These are phyloP conservation scores for Kuschelorhynchus macadamiae DNA, from an alignment of 2,888 invertebrate genomes.

Conservation along the genomic window DNA sequence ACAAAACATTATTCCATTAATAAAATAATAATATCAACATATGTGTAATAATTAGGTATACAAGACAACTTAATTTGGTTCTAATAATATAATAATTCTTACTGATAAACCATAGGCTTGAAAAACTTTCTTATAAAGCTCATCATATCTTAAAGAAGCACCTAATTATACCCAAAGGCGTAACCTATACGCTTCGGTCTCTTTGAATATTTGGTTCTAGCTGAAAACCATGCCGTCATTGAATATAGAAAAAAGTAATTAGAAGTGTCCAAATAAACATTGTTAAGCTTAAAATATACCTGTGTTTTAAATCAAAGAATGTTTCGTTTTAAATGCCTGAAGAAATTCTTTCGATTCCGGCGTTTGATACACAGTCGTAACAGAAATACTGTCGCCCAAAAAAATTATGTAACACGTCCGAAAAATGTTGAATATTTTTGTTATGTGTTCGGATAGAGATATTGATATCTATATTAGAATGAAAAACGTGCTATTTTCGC, in stretches of 20 bases:
- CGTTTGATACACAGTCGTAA: constrained; percentile 15
- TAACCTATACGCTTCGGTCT: constrained; percentile 1
- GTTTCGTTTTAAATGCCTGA: constrained; percentile 30
- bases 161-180: constrained; percentile 6
- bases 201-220: neutral
- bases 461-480: no score
- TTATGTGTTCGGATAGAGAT: neutral
- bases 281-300: constrained; percentile 23
- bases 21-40: no score
- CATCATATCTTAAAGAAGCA: constrained; percentile 13
- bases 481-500: no score
- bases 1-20: no score
- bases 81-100: no score
- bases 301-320: constrained; percentile 13
- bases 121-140: no score
- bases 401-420: neutral
- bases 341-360: constrained; percentile 34
- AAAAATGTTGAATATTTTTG: constrained; percentile 7
- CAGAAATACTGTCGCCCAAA: constrained; percentile 13
- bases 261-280: constrained; percentile 30
- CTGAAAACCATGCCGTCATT: neutral
- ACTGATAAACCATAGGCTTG: no score
- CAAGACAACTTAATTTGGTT: no score
- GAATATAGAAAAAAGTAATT: constrained; percentile 41
- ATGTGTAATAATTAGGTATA: no score